A percentile compares a stretch with the other conserved stretches of the same genome.
phyloP scores from a whole-genome alignment of 2,113 vertebrate species.

The Xenotilapia flavipinnis region DNA sequence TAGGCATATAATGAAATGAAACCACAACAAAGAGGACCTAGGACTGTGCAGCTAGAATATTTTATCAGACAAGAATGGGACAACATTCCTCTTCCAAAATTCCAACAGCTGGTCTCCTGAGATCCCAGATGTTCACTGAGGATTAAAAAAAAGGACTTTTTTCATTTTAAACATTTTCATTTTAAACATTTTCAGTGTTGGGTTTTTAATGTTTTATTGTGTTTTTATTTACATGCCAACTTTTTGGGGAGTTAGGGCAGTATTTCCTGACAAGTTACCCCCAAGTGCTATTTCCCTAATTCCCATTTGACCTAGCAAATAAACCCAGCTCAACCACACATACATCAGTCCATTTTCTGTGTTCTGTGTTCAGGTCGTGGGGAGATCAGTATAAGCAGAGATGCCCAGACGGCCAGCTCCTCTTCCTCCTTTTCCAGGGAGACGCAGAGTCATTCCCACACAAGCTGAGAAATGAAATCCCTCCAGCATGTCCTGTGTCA shows the following conservation, averaged over 20 bases:
- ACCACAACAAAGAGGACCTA: background rate
- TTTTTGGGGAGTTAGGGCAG: background rate
- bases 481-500: background rate
- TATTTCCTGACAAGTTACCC: background rate
- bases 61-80: background rate
- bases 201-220: background rate
- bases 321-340: background rate
- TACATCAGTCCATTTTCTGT: background rate
- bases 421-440: background rate
- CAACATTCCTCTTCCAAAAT: background rate
- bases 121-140: background rate
- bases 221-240: background rate
- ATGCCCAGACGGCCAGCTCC: background rate
- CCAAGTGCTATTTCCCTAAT: background rate
- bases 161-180: background rate
- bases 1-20: background rate
- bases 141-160: fast-evolving
- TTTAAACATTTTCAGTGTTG: background rate
- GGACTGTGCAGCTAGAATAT: background rate
- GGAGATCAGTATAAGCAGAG: background rate
- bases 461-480: background rate
- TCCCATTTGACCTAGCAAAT: background rate
- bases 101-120: background rate
- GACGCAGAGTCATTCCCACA: background rate
- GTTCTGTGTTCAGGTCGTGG: background rate